Evolutionary conservation across 2,113 vertebrate genomes (phyloP), one percentile per base, ranked within the genome.

Genomic region (Ctenomys sociabilis): DNA sequence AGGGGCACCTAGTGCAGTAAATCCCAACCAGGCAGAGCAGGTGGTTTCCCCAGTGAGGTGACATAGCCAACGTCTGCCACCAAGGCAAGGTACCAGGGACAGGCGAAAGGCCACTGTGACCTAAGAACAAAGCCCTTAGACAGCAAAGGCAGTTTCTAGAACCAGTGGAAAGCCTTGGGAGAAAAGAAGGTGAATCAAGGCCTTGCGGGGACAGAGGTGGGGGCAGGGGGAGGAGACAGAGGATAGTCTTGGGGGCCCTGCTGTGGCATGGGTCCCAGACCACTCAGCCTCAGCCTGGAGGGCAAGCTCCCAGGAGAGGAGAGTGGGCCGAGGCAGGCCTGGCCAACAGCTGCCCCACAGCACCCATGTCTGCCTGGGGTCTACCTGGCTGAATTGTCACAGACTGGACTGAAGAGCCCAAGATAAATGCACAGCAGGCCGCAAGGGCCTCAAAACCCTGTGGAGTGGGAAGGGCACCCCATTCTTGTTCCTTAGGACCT

Each of bases 331-430:
- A 2, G 6, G 17, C 68, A 37, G 35, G 35, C 68, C 68, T 10
- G 7, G 35, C n/a, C 66, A 22, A 19, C n/a, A 14, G 40, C 64
- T 32, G 72, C 63, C 68, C 26, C 9, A 5, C 4, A 35, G 81
- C 6, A 0, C 32, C 66, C 12, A 0, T 9, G 17, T 40, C 35
- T 7, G 0, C 63, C 43, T n/a, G 10, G 22, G 28, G 2, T 35
- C 64, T 61, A 16, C 7, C 73, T 35, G 17, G 19, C 21, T 26
- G 43, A 30, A 7, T 78, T 30, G 22, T 82, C 43, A 78, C 88
- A 81, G 93, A 86, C 49, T 35, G 85, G 52, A 52, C 90, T 5
- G 7, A 35, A 81, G 83, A 32, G n/a, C 43, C 30, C 14, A 17
- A 81, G 80, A 35, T 22, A 14, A n/a, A n/a, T 43, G 49, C 24